Evolutionary conservation across 1,140 invertebrate genomes (phyloP).

Genomic region (Ylistrum balloti): DNA sequence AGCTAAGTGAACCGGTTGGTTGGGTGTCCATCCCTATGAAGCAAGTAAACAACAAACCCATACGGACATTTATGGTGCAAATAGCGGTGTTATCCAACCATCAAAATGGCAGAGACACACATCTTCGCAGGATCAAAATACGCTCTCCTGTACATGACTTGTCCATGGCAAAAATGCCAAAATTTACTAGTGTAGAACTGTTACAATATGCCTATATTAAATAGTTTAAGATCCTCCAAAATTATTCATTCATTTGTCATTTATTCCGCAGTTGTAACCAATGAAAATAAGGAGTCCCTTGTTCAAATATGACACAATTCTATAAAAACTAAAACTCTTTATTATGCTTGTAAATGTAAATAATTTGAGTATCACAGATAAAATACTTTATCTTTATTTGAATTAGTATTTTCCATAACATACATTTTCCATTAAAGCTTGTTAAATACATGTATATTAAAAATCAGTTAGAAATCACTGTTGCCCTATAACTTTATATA

Average conservation of each 20-base stretch:
- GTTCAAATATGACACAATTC: too few relatives aligned
- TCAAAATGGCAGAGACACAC: constrained; percentile 98
- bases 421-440: too few relatives aligned
- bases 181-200: constrained; percentile 92
- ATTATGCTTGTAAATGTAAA: too few relatives aligned
- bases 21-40: constrained; percentile 95
- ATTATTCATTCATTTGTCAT: not conserved
- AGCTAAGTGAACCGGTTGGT: constrained; percentile 96
- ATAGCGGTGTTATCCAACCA: constrained; percentile 93
- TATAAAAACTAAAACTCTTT: too few relatives aligned
- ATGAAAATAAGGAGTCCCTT: too few relatives aligned
- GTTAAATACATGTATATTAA: too few relatives aligned
- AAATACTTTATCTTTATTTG: too few relatives aligned
- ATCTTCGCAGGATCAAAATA: constrained; percentile 98
- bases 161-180: constrained; percentile 88
- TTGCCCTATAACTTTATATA: too few relatives aligned
- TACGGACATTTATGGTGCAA: constrained; percentile 98
- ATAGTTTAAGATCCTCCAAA: constrained; percentile 77
- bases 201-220: constrained; percentile 91
- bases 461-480: too few relatives aligned
- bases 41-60: constrained; percentile 92
- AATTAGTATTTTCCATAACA: too few relatives aligned
- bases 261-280: too few relatives aligned
- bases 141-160: constrained; percentile 93
- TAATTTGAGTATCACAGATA: too few relatives aligned